These are phyloP conservation scores for Anguilla japonica DNA, from an alignment of 2,113 vertebrate genomes.

Conservation along the genomic window DNA sequence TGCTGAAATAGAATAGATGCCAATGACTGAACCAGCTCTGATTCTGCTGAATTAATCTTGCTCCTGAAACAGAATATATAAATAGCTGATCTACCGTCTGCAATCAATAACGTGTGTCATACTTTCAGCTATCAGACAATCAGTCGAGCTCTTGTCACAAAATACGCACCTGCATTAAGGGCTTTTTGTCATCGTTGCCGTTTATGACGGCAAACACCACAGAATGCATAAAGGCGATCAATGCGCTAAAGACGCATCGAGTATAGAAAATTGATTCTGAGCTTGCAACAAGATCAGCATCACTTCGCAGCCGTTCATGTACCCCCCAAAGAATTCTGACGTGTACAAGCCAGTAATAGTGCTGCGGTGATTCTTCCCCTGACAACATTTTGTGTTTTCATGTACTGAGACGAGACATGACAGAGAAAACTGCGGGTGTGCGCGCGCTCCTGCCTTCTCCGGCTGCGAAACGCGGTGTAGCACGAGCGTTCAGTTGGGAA, in stretches of 20 bases:
- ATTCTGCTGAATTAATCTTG: too few species aligned
- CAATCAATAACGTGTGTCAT: background rate
- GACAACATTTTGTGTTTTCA: background rate
- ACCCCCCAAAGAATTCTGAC: background rate
- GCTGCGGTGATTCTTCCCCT: background rate
- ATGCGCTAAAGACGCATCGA: too few species aligned
- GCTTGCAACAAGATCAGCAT: background rate
- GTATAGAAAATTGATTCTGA: too few species aligned
- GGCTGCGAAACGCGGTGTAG: background rate
- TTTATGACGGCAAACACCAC: too few species aligned
- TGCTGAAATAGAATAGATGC: too few species aligned
- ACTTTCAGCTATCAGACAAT: background rate
- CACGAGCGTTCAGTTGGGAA: slow-evolving; percentile 44
- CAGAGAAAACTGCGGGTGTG: background rate
- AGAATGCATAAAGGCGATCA: background rate
- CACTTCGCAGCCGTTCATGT: background rate
- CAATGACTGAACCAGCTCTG: too few species aligned
- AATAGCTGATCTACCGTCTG: too few species aligned
- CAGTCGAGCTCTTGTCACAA: background rate
- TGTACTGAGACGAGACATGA: background rate
- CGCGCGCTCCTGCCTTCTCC: background rate
- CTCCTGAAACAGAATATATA: too few species aligned
- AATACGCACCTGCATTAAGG: too few species aligned
- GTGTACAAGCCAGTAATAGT: background rate
- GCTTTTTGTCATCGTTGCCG: too few species aligned